Evolutionary conservation across 2,113 vertebrate genomes (phyloP), one percentile per base, ranked within the genome.

Genomic region (Salminus brasiliensis): DNA sequence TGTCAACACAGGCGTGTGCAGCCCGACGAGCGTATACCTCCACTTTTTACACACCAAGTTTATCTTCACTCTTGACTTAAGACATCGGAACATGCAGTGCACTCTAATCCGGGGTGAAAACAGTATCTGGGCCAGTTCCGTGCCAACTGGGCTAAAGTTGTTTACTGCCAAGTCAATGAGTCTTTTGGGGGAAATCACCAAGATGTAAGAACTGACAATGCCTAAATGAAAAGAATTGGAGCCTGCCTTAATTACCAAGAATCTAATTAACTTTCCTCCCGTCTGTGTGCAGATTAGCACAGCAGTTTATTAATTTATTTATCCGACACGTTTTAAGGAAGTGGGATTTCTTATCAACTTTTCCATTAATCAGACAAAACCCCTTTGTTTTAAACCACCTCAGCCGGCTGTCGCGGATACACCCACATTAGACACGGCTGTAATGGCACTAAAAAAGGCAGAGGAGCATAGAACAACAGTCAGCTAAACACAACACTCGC

Each of bases 191-290:
- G 23, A 45, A 32, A 79, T 36, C 70, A 71, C 29, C 43, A 70
- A 66, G 71, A 74, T 68, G 23, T 68, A 27, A 68, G 43, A 18
- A 71, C 0, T 74, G 29, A 75, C 39, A 67, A 72, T 66, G 70
- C 41, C 74, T 67, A 21, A 60, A 27, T 29, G 43, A 57, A 32
- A 62, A 47, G 59, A 55, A 23, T 27, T 47, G 23, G 43, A 30
- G 53, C 30, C 39, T 80, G 16, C 16, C 73, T 81, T 78, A 84
- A 84, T 85, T 82, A 82, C n/a, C 71, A 36, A 71, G 2, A 21
- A 36, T 34, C 18, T 83, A 79, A 85, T 84, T 76, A 81, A 60
- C 70, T 49, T 60, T 81, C 52, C 36, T 8, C n/a, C 32, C 23
- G 11, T 32, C 68, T 36, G n/a, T 74, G 32, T 62, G 3, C 29